Evolutionary conservation across 2,113 vertebrate species (phyloP).

Genomic region (Oryzias woworae): DNA sequence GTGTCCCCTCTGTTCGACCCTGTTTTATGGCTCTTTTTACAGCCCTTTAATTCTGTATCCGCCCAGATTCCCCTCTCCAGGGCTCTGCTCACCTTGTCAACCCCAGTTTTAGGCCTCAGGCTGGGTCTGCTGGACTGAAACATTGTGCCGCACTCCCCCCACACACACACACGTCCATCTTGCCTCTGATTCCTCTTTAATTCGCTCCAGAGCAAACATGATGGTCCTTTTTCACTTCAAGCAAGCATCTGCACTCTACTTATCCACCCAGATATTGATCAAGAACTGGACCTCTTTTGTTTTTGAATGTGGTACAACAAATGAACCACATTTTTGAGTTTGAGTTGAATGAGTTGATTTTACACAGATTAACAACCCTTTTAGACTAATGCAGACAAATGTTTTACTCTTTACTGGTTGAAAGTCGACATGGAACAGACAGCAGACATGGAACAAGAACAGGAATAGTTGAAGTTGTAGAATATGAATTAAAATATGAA

Average conservation of each 20-base stretch:
- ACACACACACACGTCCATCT: neutral
- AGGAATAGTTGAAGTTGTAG: too few relatives aligned
- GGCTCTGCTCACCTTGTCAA: constrained; percentile 56
- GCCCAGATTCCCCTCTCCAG: constrained; percentile 57
- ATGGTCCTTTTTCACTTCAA: constrained; percentile 18
- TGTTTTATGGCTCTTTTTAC: constrained; percentile 71
- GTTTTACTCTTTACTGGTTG: too few relatives aligned
- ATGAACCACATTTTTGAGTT: constrained; percentile 5
- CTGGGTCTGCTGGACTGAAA: constrained; percentile 45
- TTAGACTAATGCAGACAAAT: too few relatives aligned
- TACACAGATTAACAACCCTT: too few relatives aligned
- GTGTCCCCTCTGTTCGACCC: constrained; percentile 67
- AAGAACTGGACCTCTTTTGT: neutral
- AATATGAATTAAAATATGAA: too few relatives aligned
- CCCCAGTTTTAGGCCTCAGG: constrained; percentile 45
- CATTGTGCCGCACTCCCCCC: neutral
- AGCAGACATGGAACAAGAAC: too few relatives aligned
- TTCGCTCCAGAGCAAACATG: constrained; percentile 48
- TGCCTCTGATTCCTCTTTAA: constrained; percentile 25
- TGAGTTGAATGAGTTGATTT: constrained; percentile 1
- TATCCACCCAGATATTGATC: constrained; percentile 37
- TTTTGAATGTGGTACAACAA: neutral
- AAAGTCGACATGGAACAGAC: too few relatives aligned
- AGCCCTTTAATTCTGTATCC: constrained; percentile 55
- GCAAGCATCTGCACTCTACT: constrained; percentile 4